phyloP scores from a whole-genome alignment of 2,797 vertebrate genomes.

The Cynopterus sphinx region DNA sequence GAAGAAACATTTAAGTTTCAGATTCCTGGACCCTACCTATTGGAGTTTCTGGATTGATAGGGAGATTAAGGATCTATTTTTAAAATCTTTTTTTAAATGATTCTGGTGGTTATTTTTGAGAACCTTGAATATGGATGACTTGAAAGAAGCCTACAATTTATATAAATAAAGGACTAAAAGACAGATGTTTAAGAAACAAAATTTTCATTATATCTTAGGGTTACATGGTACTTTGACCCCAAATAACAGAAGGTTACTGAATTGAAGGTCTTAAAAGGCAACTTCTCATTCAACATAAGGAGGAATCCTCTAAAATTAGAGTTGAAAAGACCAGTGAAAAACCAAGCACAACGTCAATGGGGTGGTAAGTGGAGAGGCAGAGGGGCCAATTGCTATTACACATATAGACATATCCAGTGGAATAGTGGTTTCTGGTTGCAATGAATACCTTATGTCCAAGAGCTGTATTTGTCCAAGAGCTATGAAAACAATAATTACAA shows the following conservation, averaged over 20 bases:
- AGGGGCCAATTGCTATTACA: background rate
- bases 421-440: background rate
- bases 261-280: background rate
- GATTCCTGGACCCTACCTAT: background rate
- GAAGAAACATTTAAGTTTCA: background rate
- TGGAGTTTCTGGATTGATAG: background rate
- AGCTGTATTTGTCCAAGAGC: background rate
- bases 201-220: background rate
- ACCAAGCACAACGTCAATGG: background rate
- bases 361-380: background rate
- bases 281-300: background rate
- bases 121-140: background rate
- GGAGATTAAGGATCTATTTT: background rate
- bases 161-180: constrained; percentile 1
- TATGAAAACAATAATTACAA: background rate
- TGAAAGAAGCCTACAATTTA: background rate
- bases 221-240: background rate
- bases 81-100: background rate
- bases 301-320: background rate
- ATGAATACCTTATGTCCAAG: background rate
- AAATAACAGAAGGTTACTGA: background rate
- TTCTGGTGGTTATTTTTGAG: constrained; percentile 6
- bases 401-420: background rate
- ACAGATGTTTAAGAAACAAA: constrained; percentile 30
- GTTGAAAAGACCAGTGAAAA: background rate